Evolutionary conservation across 23 tunicate genomes (phyloP).

Genomic region (Phallusia fumigata): DNA sequence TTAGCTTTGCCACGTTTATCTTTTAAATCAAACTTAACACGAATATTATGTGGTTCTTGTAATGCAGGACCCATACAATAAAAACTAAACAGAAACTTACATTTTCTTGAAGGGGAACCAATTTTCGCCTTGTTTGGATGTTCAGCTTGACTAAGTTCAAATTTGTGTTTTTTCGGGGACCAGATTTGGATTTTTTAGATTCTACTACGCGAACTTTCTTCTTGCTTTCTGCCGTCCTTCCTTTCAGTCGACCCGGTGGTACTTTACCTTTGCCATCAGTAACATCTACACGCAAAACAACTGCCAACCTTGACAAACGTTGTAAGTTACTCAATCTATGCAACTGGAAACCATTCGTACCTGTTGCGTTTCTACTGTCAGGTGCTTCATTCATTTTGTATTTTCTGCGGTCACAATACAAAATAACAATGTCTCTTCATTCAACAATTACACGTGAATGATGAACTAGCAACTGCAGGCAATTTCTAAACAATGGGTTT

Average conservation of each 20-base stretch:
- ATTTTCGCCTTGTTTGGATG: background rate
- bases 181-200: background rate
- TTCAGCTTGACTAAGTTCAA: background rate
- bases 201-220: background rate
- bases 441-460: conserved; percentile 2
- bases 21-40: too few species aligned
- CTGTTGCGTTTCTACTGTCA: background rate
- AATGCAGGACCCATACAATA: too few species aligned
- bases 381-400: background rate
- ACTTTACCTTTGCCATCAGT: background rate
- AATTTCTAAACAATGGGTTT: background rate
- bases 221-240: background rate
- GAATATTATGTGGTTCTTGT: too few species aligned
- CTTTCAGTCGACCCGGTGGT: background rate
- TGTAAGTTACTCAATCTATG: too few species aligned
- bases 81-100: too few species aligned
- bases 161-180: background rate
- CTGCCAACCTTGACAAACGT: too few species aligned
- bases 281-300: too few species aligned
- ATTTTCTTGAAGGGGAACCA: background rate
- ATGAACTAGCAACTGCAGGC: background rate
- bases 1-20: too few species aligned
- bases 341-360: background rate
- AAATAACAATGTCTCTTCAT: conserved; percentile 5
- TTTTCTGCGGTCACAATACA: conserved; percentile 7